Percentiles rank a stretch among this genome's conserved stretches.
Evolutionary conservation across 2,888 invertebrate species (phyloP).

Genomic region (Chironomus riparius): DNA sequence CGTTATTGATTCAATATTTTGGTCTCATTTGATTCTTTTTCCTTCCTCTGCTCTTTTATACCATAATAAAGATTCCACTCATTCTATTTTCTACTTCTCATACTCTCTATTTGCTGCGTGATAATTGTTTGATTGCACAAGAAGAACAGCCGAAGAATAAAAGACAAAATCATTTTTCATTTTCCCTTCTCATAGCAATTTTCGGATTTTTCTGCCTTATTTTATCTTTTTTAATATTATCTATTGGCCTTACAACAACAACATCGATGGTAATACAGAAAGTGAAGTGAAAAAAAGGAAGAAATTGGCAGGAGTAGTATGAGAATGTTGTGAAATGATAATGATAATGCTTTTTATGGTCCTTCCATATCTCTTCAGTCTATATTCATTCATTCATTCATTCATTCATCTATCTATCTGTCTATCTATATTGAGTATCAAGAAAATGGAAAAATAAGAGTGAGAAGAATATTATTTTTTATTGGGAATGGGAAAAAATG

Average conservation of each 20-base stretch:
- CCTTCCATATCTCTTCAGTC: neutral
- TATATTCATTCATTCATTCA: no score
- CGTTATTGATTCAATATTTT: slow-evolving; percentile 13
- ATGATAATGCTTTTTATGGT: neutral
- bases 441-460: neutral
- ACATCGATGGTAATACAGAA: no score
- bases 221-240: neutral
- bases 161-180: slow-evolving; percentile 8
- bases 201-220: neutral
- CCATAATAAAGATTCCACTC: neutral
- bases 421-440: neutral
- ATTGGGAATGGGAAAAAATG: neutral
- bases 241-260: no score
- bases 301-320: neutral
- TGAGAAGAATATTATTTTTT: neutral
- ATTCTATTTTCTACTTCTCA: neutral
- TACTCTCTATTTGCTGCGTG: neutral
- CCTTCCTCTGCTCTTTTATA: neutral
- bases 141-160: neutral
- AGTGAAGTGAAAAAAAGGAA: no score
- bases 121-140: slow-evolving; percentile 16
- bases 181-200: neutral
- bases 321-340: slow-evolving; percentile 1
- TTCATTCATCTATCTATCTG: no score
- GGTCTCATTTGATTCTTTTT: neutral